These are phyloP conservation scores for Meandrina meandrites DNA, from an alignment of 92 coral and sea anemone genomes.

Conservation along the genomic window DNA sequence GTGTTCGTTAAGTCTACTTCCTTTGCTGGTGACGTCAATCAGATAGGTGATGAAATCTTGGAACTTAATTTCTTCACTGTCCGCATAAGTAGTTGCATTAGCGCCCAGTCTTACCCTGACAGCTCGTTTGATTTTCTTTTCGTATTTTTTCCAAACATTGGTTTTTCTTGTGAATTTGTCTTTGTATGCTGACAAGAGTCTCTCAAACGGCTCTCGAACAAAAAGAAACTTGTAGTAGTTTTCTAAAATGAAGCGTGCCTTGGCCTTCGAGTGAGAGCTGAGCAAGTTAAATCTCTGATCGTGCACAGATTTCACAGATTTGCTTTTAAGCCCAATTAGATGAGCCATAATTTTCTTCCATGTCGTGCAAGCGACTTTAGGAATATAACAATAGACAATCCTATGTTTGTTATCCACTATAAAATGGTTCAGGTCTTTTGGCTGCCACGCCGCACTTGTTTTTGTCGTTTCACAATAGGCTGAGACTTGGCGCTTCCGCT, in stretches of 20 bases:
- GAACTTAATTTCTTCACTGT: slow-evolving; percentile 2
- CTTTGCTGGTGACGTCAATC: neutral
- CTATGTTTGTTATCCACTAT: slow-evolving; percentile 48
- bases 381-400: slow-evolving; percentile 45
- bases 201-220: slow-evolving; percentile 47
- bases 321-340: slow-evolving; percentile 6
- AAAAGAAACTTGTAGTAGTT: slow-evolving; percentile 48
- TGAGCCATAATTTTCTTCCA: slow-evolving; percentile 40
- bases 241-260: slow-evolving; percentile 11
- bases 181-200: slow-evolving; percentile 48
- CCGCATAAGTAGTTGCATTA: neutral
- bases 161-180: slow-evolving; percentile 25
- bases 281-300: slow-evolving; percentile 4
- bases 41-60: slow-evolving; percentile 4
- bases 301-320: slow-evolving; percentile 29
- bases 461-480: slow-evolving; percentile 19
- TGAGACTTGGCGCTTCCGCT: slow-evolving; percentile 13
- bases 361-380: slow-evolving; percentile 43
- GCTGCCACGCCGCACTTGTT: neutral
- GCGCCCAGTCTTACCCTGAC: slow-evolving; percentile 16
- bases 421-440: slow-evolving; percentile 20
- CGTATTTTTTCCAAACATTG: slow-evolving; percentile 15
- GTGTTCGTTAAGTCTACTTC: slow-evolving; percentile 19
- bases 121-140: neutral
- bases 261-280: slow-evolving; percentile 17